phyloP scores from a whole-genome alignment of 2,888 invertebrate species.

The Agrochola circellaris region DNA sequence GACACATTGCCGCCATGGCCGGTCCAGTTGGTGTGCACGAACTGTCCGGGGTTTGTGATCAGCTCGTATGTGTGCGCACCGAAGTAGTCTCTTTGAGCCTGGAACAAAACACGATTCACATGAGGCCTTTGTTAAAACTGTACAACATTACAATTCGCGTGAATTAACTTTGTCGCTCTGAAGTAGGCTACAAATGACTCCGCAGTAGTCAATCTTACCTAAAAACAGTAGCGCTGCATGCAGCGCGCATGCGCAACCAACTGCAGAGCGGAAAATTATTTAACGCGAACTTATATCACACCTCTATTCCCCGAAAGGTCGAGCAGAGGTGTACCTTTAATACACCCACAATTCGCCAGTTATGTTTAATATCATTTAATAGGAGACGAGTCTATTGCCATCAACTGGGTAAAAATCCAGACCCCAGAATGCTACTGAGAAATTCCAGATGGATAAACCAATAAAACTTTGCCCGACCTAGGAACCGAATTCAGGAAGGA shows the following conservation, averaged over 20 bases:
- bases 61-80: slow-evolving; percentile 99
- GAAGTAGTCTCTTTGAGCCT: slow-evolving; percentile 99
- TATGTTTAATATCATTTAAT: not conserved
- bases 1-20: slow-evolving; percentile 99
- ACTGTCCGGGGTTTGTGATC: slow-evolving; percentile 95
- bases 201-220: no score
- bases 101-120: slow-evolving; percentile 53
- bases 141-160: no score
- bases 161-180: no score
- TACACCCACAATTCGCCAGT: not conserved
- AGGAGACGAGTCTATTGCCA: not conserved
- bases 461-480: not conserved
- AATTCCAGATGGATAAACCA: not conserved
- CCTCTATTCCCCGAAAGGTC: no score
- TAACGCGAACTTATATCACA: not conserved
- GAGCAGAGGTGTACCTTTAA: not conserved
- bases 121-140: not conserved
- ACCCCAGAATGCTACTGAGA: not conserved
- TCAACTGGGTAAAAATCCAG: not conserved
- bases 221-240: no score
- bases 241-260: no score
- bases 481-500: not conserved
- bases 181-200: no score
- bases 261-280: no score
- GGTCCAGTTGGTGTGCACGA: slow-evolving; percentile 99